Evolutionary conservation across 2,113 vertebrate genomes (phyloP).

Genomic region (Cebus imitator): DNA sequence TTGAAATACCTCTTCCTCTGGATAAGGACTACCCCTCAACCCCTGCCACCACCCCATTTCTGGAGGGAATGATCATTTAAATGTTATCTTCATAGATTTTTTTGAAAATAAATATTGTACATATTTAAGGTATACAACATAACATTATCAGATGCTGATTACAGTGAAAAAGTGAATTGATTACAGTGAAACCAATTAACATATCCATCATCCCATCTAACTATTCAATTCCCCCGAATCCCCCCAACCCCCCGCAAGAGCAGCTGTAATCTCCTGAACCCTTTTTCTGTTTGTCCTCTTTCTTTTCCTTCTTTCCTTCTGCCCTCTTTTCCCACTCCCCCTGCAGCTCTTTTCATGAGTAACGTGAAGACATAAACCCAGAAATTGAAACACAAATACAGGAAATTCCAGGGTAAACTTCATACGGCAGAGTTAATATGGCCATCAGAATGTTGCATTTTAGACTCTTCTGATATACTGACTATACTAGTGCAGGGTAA

Average conservation of each 20-base stretch:
- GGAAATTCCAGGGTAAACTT: constrained; percentile 67
- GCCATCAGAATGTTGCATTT: background rate
- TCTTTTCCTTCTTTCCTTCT: background rate
- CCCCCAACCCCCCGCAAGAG: background rate
- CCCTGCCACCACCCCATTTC: background rate
- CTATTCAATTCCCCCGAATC: too few species aligned
- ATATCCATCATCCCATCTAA: background rate
- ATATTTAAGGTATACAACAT: background rate
- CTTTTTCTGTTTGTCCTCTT: background rate
- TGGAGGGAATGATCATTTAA: background rate
- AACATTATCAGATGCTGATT: background rate
- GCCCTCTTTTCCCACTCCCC: background rate
- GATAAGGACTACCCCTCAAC: background rate
- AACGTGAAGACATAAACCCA: constrained; percentile 38
- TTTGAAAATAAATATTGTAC: background rate
- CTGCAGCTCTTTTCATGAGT: background rate
- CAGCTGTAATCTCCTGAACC: background rate
- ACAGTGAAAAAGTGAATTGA: background rate
- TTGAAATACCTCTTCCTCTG: background rate
- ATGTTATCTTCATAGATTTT: background rate
- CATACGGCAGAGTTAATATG: constrained; percentile 23
- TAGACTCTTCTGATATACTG: constrained; percentile 26
- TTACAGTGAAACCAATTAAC: background rate
- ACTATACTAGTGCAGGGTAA: background rate
- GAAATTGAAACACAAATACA: constrained; percentile 65